Conservation (phyloP, 2,113 vertebrate genomes). For the Cnemophilus loriae region DNA sequence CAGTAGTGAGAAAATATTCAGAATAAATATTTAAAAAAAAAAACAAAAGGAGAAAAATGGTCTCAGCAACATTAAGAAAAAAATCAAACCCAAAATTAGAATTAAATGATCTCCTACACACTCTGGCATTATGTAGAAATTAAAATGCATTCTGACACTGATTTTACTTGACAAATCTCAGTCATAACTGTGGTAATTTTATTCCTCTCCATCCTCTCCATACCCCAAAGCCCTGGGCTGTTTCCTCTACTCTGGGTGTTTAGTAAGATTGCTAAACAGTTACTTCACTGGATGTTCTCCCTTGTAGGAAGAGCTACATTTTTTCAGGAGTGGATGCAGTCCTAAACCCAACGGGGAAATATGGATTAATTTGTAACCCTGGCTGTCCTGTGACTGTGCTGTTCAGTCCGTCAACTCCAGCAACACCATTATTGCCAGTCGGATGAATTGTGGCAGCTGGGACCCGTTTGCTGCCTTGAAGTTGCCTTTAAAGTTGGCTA, state of each 20-base stretch:
- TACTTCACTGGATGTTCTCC: not conserved
- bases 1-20: not conserved
- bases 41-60: not conserved
- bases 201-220: not conserved
- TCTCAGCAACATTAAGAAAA: not conserved
- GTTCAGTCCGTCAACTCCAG: not conserved
- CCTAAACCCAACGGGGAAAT: not conserved
- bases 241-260: not conserved
- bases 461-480: not conserved
- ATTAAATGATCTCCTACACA: not conserved
- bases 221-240: not conserved
- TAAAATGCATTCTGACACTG: not conserved
- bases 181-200: not conserved
- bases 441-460: not conserved
- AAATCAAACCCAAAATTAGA: not conserved
- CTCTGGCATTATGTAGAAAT: not conserved
- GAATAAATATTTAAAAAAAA: not conserved
- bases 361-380: not conserved
- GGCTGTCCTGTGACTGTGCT: not conserved
- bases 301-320: not conserved
- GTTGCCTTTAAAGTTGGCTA: constrained; percentile 7
- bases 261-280: not conserved
- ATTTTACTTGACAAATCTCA: not conserved
- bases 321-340: not conserved
- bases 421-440: not conserved